These are phyloP conservation scores for Centroberyx gerrardi DNA, from an alignment of 2,797 vertebrate species.

Conservation along the genomic window DNA sequence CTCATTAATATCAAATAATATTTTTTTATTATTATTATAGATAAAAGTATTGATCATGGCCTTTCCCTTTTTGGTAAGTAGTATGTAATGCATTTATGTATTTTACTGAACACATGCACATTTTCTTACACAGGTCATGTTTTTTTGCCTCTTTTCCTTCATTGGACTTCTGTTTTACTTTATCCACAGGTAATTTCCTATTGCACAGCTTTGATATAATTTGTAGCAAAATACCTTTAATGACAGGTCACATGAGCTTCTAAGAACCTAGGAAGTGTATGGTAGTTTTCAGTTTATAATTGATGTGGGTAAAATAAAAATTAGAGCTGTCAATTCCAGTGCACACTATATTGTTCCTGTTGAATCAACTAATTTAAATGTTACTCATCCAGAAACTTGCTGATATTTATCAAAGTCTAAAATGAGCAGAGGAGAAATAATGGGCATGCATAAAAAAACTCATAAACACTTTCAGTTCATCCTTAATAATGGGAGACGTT, in stretches of 20 bases:
- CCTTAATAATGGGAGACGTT: slow-evolving; percentile 68
- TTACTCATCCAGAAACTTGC: background rate
- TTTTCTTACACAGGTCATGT: too few species aligned
- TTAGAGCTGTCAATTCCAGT: background rate
- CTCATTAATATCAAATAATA: background rate
- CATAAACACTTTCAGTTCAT: slow-evolving; percentile 52
- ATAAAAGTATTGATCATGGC: too few species aligned
- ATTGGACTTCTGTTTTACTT: too few species aligned
- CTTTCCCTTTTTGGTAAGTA: too few species aligned
- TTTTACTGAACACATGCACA: too few species aligned
- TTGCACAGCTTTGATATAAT: background rate
- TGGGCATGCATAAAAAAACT: slow-evolving; percentile 17
- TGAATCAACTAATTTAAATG: background rate
- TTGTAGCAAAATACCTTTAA: background rate
- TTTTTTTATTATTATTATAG: too few species aligned
- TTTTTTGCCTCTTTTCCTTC: too few species aligned
- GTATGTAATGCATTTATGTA: too few species aligned
- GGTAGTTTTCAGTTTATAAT: too few species aligned
- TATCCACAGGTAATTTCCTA: background rate
- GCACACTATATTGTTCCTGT: background rate
- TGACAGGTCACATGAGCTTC: background rate
- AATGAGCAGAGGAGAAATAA: slow-evolving; percentile 41
- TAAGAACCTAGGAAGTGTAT: background rate
- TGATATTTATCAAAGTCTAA: background rate
- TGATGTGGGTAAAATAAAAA: too few species aligned